Conservation (phyloP, 2,888 invertebrate genomes). For the Cephus rjabovi region DNA sequence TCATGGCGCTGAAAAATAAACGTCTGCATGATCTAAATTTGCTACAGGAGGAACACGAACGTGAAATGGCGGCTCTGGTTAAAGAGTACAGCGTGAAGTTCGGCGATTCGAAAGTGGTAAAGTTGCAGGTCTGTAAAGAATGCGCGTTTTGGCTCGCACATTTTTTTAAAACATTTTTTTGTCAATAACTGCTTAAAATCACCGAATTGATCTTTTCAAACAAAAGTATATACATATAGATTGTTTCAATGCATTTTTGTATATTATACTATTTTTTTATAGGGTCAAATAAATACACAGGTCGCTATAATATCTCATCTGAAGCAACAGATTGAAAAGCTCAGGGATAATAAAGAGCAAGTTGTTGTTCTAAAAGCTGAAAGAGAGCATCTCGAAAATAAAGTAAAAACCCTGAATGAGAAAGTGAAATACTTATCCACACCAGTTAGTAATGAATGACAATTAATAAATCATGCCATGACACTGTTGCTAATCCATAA, state of each 20-base stretch:
- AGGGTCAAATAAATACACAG: constrained; percentile 77
- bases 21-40: constrained; percentile 82
- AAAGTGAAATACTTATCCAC: constrained; percentile 61
- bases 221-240: neutral
- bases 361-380: constrained; percentile 69
- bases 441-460: constrained; percentile 41
- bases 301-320: constrained; percentile 64
- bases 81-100: constrained; percentile 62
- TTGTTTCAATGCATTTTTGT: constrained; percentile 6
- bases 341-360: constrained; percentile 75
- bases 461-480: neutral
- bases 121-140: constrained; percentile 55
- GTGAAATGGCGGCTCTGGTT: constrained; percentile 63
- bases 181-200: neutral
- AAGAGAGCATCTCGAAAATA: constrained; percentile 69
- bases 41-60: constrained; percentile 65
- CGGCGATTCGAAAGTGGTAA: constrained; percentile 60
- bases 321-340: constrained; percentile 68
- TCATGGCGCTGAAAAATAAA: constrained; percentile 80
- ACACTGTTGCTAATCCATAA: neutral
- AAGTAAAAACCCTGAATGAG: constrained; percentile 60
- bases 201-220: constrained; percentile 9
- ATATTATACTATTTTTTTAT: constrained; percentile 13
- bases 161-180: constrained; percentile 17
- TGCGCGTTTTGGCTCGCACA: neutral